Percentiles rank a stretch among this genome's conserved stretches.
Conservation (phyloP, 2,888 invertebrate species). For the Epistrophella euchroma region DNA sequence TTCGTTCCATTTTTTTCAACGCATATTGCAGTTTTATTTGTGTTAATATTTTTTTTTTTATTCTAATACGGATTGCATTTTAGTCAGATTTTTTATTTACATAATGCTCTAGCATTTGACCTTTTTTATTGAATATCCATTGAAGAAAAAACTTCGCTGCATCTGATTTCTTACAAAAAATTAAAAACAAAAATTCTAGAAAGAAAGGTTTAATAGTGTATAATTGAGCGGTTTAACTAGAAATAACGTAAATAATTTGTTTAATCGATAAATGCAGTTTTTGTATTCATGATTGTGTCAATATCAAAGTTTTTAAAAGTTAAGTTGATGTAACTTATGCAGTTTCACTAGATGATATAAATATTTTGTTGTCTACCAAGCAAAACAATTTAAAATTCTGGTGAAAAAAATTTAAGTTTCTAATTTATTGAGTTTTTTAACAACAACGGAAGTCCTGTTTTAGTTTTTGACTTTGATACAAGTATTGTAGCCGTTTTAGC, state of each 20-base stretch:
- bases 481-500: constrained; percentile 84
- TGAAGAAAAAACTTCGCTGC: constrained; percentile 12
- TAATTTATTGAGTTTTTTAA: constrained; percentile 84
- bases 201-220: constrained; percentile 7
- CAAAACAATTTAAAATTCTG: constrained; percentile 6
- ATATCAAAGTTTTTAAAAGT: not conserved
- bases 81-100: constrained; percentile 44
- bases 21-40: constrained; percentile 24
- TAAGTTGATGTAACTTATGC: constrained; percentile 6
- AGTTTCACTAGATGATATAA: constrained; percentile 11
- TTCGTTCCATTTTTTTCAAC: constrained; percentile 58
- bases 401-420: constrained; percentile 14
- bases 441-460: constrained; percentile 84
- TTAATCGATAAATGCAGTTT: constrained; percentile 22
- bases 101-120: constrained; percentile 32
- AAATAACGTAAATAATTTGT: not conserved
- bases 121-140: not conserved
- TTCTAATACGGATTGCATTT: constrained; percentile 16
- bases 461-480: constrained; percentile 84
- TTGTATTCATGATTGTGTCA: constrained; percentile 2
- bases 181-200: not conserved
- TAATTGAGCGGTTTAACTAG: constrained; percentile 25
- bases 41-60: constrained; percentile 15
- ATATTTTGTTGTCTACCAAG: constrained; percentile 3
- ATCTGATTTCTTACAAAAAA: not conserved